These are phyloP conservation scores for Euspilapteryx auroguttella DNA, from an alignment of 2,888 invertebrate species.

Conservation along the genomic window DNA sequence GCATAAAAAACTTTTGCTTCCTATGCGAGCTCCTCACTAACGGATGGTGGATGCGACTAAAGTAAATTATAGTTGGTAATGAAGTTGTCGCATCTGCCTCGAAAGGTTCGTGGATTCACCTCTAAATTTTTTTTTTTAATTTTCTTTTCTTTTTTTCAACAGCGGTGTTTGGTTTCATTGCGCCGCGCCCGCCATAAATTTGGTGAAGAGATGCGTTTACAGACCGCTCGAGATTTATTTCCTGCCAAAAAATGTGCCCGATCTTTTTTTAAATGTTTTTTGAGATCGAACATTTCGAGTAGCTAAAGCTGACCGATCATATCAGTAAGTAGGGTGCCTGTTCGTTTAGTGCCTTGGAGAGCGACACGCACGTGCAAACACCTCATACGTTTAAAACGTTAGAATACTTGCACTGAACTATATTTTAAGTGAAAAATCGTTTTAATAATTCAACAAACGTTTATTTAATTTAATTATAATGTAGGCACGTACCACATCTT, in stretches of 20 bases:
- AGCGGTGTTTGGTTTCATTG: constrained; percentile 21
- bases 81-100: constrained; percentile 49
- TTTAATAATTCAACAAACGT: too few relatives aligned
- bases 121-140: constrained; percentile 15
- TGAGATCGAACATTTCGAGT: constrained; percentile 48
- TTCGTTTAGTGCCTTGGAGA: constrained; percentile 9
- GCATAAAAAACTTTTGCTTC: constrained; percentile 41
- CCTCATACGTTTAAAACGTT: too few relatives aligned
- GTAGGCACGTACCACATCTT: too few relatives aligned
- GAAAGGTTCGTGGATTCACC: constrained; percentile 27
- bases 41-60: constrained; percentile 33
- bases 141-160: constrained; percentile 30
- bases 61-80: constrained; percentile 48
- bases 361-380: too few relatives aligned
- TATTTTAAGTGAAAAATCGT: too few relatives aligned
- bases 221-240: constrained; percentile 44
- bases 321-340: constrained; percentile 42
- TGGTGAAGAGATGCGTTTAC: constrained; percentile 45
- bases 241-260: constrained; percentile 55
- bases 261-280: constrained; percentile 28
- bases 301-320: constrained; percentile 52
- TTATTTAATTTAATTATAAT: too few relatives aligned
- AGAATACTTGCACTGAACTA: too few relatives aligned
- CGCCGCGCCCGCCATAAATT: constrained; percentile 45
- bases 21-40: constrained; percentile 22